A percentile compares a stretch with the other conserved stretches of the same genome.
Conservation (phyloP, 1,140 invertebrate species). For the Nylanderia fulva region DNA sequence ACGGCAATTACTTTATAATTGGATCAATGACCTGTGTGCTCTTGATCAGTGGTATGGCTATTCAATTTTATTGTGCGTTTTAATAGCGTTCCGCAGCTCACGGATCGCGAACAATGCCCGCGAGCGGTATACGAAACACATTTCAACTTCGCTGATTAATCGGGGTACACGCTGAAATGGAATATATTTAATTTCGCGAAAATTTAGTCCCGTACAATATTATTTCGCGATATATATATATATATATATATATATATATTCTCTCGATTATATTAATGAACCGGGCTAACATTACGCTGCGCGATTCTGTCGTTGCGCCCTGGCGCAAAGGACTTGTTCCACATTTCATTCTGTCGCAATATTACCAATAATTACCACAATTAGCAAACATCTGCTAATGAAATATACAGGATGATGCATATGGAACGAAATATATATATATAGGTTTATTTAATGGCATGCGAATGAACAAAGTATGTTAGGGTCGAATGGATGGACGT, state of each 20-base stretch:
- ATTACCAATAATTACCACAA: conserved; percentile 45
- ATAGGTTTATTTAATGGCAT: conserved; percentile 5
- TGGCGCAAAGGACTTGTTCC: conserved; percentile 33
- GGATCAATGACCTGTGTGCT: conserved; percentile 17
- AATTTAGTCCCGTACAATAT: conserved; percentile 45
- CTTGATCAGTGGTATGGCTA: conserved; percentile 36
- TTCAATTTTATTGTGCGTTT: conserved; percentile 42
- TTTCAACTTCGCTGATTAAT: conserved; percentile 58
- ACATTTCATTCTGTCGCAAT: conserved; percentile 51
- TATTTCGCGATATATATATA: conserved; percentile 58
- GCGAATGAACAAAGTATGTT: not conserved
- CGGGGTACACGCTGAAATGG: conserved; percentile 23
- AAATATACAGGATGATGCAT: conserved; percentile 35
- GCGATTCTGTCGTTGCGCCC: not conserved
- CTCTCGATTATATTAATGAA: conserved; percentile 57
- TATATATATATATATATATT: too few species aligned
- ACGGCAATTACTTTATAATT: conserved; percentile 55
- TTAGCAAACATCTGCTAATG: conserved; percentile 46
- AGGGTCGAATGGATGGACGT: not conserved
- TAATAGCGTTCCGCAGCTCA: conserved; percentile 24
- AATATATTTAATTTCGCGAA: conserved; percentile 53
- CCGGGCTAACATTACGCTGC: conserved; percentile 34
- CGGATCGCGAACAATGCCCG: not conserved
- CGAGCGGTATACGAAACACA: conserved; percentile 31
- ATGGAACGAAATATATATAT: conserved; percentile 12